Percentiles rank a stretch among this genome's conserved stretches.
Conservation (phyloP, 2,113 vertebrate genomes). For the Pygoscelis antarcticus region DNA sequence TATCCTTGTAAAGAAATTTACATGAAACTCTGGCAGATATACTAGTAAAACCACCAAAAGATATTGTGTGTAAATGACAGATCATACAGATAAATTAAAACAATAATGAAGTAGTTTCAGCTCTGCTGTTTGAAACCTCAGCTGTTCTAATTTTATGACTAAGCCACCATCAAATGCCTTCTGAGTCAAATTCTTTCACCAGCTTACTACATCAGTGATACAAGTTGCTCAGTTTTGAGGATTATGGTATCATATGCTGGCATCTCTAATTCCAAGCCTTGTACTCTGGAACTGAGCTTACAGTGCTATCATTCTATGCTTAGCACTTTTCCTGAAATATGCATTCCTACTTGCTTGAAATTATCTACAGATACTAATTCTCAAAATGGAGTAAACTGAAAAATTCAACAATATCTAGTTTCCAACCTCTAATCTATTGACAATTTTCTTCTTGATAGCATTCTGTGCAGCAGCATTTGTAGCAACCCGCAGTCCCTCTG, state of each 20-base stretch:
- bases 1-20: background rate
- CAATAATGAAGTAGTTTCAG: background rate
- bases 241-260: background rate
- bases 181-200: background rate
- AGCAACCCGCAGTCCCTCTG: conserved; percentile 92
- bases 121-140: background rate
- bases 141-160: background rate
- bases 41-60: background rate
- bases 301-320: background rate
- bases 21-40: background rate
- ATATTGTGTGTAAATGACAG: background rate
- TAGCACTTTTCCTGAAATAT: background rate
- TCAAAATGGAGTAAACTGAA: background rate
- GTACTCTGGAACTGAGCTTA: background rate
- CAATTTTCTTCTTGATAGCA: conserved; percentile 97
- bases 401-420: background rate
- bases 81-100: background rate
- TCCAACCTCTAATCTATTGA: conserved; percentile 93
- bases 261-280: background rate
- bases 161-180: background rate
- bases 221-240: background rate
- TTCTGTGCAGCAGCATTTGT: conserved; percentile 98
- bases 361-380: background rate
- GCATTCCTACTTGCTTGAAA: background rate
- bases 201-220: background rate